Evolutionary conservation across 37 sponge, comb jelly and placozoan genomes (phyloP).

Genomic region (Oopsacas minuta): DNA sequence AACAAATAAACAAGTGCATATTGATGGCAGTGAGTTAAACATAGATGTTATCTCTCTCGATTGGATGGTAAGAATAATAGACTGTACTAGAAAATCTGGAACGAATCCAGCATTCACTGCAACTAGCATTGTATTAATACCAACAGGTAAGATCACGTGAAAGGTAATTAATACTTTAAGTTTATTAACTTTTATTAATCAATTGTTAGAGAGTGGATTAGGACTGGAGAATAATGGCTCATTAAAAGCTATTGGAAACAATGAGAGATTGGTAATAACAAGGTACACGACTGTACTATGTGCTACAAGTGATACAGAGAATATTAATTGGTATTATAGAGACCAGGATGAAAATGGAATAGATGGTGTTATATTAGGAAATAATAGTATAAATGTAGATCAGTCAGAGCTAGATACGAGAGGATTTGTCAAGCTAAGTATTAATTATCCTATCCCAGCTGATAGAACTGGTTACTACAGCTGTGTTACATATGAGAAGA

Average conservation of each 20-base stretch:
- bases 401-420: background rate
- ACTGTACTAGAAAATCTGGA: background rate
- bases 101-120: background rate
- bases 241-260: background rate
- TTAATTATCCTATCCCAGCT: background rate
- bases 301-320: background rate
- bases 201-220: background rate
- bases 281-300: background rate
- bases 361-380: background rate
- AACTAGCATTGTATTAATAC: background rate
- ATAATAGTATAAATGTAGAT: background rate
- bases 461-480: background rate
- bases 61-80: background rate
- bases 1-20: background rate
- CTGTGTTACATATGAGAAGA: background rate
- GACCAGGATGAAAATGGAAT: background rate
- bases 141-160: background rate
- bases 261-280: background rate
- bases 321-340: background rate
- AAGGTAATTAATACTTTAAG: background rate
- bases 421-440: background rate
- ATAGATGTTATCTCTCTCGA: background rate
- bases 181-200: too few relatives aligned
- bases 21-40: background rate
- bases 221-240: background rate